Evolutionary conservation across 2,888 invertebrate genomes (phyloP).

Genomic region (Volucella bombylans): DNA sequence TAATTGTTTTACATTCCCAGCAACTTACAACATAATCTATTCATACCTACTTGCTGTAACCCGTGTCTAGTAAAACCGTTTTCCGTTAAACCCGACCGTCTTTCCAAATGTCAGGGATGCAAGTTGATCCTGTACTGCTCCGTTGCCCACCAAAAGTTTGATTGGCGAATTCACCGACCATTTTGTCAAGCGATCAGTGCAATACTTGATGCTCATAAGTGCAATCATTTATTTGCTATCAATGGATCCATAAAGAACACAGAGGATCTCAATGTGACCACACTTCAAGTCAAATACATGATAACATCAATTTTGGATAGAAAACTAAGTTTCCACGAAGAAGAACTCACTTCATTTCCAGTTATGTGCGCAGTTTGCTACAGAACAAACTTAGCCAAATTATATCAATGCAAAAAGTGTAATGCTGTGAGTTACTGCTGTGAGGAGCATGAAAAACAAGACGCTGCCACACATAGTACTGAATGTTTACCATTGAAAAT

Average conservation of each 20-base stretch:
- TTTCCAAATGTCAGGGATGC: slow-evolving; percentile 84
- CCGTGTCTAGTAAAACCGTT: slow-evolving; percentile 40
- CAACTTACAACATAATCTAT: slow-evolving; percentile 41
- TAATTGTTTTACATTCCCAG: slow-evolving; percentile 3
- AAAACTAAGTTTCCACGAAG: slow-evolving; percentile 75
- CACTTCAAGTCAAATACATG: slow-evolving; percentile 76
- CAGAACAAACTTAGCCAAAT: slow-evolving; percentile 51
- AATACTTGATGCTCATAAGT: slow-evolving; percentile 69
- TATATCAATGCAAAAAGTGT: slow-evolving; percentile 75
- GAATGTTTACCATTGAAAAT: slow-evolving; percentile 76
- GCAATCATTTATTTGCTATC: slow-evolving; percentile 75
- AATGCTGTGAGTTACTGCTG: slow-evolving; percentile 77
- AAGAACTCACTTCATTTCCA: slow-evolving; percentile 78
- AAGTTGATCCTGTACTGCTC: slow-evolving; percentile 86
- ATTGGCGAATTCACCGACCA: slow-evolving; percentile 86
- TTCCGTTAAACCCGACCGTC: slow-evolving; percentile 24
- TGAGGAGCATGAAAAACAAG: slow-evolving; percentile 73
- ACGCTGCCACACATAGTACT: slow-evolving; percentile 74
- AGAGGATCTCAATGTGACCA: slow-evolving; percentile 74
- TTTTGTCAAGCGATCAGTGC: slow-evolving; percentile 83
- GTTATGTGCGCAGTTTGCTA: slow-evolving; percentile 77
- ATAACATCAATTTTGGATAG: slow-evolving; percentile 74
- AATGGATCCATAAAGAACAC: slow-evolving; percentile 69
- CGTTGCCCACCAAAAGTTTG: slow-evolving; percentile 86
- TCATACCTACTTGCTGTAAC: slow-evolving; percentile 55